phyloP scores from a whole-genome alignment of 1,140 invertebrate genomes.

The Tachypleus tridentatus region DNA sequence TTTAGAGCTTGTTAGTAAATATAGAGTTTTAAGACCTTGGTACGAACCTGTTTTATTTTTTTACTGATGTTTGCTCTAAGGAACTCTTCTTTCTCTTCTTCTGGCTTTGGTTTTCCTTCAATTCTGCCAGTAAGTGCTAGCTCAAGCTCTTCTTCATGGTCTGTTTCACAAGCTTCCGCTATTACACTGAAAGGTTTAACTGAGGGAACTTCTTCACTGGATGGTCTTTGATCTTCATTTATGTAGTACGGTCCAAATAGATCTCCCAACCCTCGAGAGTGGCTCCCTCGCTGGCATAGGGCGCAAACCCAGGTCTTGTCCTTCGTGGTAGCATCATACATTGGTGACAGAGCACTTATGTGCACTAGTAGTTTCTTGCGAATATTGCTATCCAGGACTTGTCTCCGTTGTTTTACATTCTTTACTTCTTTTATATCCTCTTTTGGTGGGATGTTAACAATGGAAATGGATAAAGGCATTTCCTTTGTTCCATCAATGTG shows the following conservation, averaged over 20 bases:
- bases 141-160: too few species aligned
- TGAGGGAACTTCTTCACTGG: not conserved
- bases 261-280: constrained; percentile 66
- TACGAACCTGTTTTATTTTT: too few species aligned
- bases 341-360: constrained; percentile 6
- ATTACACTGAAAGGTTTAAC: not conserved
- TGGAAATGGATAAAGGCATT: constrained; percentile 49
- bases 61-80: too few species aligned
- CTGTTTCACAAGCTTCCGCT: too few species aligned
- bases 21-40: too few species aligned
- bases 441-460: constrained; percentile 50
- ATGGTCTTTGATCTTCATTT: constrained; percentile 14
- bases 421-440: constrained; percentile 41
- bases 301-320: constrained; percentile 79
- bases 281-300: constrained; percentile 77
- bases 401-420: constrained; percentile 2
- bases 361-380: constrained; percentile 6
- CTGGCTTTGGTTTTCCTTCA: too few species aligned
- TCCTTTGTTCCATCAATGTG: constrained; percentile 55
- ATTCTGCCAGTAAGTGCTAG: too few species aligned
- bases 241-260: constrained; percentile 80
- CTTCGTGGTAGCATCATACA: constrained; percentile 16
- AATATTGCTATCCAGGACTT: constrained; percentile 4
- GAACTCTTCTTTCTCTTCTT: too few species aligned
- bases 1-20: too few species aligned